Evolutionary conservation across 1,140 invertebrate genomes (phyloP).

Genomic region (Drosophila setifemur): DNA sequence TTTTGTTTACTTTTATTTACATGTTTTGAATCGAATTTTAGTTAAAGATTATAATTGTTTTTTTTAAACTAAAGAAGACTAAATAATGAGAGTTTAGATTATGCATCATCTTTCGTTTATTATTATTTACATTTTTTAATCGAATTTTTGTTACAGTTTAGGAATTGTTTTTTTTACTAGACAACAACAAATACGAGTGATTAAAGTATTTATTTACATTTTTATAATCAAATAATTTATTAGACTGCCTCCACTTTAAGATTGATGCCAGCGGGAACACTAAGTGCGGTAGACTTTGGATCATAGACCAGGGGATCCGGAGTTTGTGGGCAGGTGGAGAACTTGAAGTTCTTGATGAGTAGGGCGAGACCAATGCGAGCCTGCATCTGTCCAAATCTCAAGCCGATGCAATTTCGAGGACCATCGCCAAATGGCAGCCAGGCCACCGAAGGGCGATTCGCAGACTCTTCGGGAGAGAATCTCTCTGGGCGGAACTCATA

Average conservation of each 20-base stretch:
- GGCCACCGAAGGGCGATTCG: constrained; percentile 76
- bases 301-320: constrained; percentile 32
- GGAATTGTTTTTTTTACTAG: too few relatives aligned
- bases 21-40: too few relatives aligned
- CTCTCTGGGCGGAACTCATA: constrained; percentile 85
- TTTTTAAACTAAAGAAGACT: too few relatives aligned
- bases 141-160: too few relatives aligned
- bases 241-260: constrained; percentile 45
- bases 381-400: constrained; percentile 82
- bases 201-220: too few relatives aligned
- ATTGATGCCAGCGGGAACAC: constrained; percentile 23
- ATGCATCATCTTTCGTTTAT: too few relatives aligned
- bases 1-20: too few relatives aligned
- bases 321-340: constrained; percentile 60
- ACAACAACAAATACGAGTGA: too few relatives aligned
- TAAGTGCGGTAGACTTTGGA: constrained; percentile 24
- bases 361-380: constrained; percentile 77
- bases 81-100: too few relatives aligned
- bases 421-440: constrained; percentile 87
- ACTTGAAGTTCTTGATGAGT: constrained; percentile 76
- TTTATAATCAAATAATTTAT: not conserved
- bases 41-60: too few relatives aligned
- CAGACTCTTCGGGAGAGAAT: constrained; percentile 82
- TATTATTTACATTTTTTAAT: too few relatives aligned
- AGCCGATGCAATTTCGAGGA: constrained; percentile 83